Evolutionary conservation across 2,797 vertebrate species (phyloP).

Genomic region (Acrossocheilus wenchowensis): DNA sequence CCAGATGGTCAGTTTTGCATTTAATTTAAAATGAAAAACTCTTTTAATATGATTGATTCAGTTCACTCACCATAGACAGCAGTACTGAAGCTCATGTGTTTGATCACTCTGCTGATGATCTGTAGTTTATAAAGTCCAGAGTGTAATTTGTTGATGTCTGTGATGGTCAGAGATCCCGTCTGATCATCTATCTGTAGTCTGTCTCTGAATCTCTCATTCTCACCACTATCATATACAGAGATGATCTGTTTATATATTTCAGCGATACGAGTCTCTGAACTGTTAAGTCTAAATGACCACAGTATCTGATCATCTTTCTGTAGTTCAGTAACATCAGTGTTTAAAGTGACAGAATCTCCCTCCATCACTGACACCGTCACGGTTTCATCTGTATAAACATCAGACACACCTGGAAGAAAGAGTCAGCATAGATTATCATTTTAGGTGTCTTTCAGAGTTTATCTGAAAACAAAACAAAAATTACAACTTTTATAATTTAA

Average conservation of each 20-base stretch:
- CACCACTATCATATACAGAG: too few species aligned
- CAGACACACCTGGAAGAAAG: background rate
- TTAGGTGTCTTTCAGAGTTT: background rate
- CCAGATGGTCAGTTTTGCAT: background rate
- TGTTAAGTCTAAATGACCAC: background rate
- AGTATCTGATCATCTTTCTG: accelerated
- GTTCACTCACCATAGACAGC: background rate
- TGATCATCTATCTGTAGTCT: too few species aligned
- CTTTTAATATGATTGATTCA: background rate
- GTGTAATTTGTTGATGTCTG: background rate
- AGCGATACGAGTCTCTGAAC: accelerated
- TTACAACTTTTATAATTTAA: too few species aligned
- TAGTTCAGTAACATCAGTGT: background rate
- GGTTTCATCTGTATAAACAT: background rate
- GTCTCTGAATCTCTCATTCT: too few species aligned
- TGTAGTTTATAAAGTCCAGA: background rate
- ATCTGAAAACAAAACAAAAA: too few species aligned
- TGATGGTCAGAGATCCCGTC: too few species aligned
- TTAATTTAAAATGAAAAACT: background rate
- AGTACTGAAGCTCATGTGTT: accelerated
- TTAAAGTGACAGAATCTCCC: background rate
- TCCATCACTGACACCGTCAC: background rate
- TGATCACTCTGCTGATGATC: accelerated
- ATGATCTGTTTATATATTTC: too few species aligned
- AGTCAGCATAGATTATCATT: background rate